Evolutionary conservation across 2,113 vertebrate species (phyloP).

Genomic region (Esox niger): DNA sequence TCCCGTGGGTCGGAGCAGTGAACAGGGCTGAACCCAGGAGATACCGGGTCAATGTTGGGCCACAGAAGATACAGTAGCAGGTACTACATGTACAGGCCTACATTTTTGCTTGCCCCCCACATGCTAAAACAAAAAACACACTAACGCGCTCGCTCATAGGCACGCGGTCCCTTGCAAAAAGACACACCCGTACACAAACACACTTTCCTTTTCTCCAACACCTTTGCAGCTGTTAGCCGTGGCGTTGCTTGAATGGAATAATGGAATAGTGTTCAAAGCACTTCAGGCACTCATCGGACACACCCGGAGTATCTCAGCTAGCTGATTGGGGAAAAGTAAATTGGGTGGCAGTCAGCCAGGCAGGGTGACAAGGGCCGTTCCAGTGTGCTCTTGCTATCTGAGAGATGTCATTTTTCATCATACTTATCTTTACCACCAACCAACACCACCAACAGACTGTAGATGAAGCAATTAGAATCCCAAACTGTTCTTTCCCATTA

Average conservation of each 20-base stretch:
- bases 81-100: constrained; percentile 18
- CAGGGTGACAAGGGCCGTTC: background rate
- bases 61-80: too few species aligned
- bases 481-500: background rate
- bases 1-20: constrained; percentile 53
- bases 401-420: constrained; percentile 29
- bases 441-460: background rate
- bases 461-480: background rate
- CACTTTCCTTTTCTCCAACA: constrained; percentile 54
- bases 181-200: constrained; percentile 32
- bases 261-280: constrained; percentile 43
- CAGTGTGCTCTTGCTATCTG: background rate
- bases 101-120: constrained; percentile 65
- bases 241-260: constrained; percentile 34
- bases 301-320: constrained; percentile 25
- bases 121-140: too few species aligned
- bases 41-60: background rate
- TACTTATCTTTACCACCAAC: constrained; percentile 57
- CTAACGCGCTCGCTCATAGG: too few species aligned
- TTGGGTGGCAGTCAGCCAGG: background rate
- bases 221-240: constrained; percentile 54
- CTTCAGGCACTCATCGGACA: constrained; percentile 47
- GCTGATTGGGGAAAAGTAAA: constrained; percentile 37
- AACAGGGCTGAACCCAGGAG: constrained; percentile 31
- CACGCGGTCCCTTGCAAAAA: too few species aligned